A percentile compares a stretch with the other conserved stretches of the same genome.
phyloP scores from a whole-genome alignment of 2,888 invertebrate genomes.

The Lacanobia wlatinum region DNA sequence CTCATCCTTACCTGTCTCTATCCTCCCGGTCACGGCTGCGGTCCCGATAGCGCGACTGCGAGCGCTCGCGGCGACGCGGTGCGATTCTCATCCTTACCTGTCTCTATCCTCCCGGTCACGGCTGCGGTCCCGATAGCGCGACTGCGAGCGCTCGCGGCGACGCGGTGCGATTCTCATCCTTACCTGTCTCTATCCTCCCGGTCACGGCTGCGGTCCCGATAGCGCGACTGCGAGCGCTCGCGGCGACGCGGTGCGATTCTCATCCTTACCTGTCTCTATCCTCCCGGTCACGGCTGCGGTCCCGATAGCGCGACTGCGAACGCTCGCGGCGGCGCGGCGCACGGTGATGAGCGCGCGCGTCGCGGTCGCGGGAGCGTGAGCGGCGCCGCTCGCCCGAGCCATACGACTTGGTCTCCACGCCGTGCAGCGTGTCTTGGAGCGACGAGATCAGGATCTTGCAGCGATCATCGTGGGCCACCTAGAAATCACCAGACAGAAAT shows the following conservation, averaged over 20 bases:
- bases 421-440: slow-evolving; percentile 98
- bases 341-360: slow-evolving; percentile 81
- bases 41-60: no score
- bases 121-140: no score
- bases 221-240: slow-evolving; percentile 83
- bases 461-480: slow-evolving; percentile 98
- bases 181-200: neutral
- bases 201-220: slow-evolving; percentile 78
- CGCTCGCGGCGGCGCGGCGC: slow-evolving; percentile 85
- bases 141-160: no score
- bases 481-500: neutral
- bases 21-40: no score
- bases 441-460: slow-evolving; percentile 99
- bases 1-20: no score
- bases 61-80: no score
- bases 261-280: neutral
- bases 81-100: no score
- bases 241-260: slow-evolving; percentile 79
- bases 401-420: slow-evolving; percentile 99
- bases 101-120: no score
- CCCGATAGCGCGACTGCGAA: slow-evolving; percentile 84
- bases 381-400: slow-evolving; percentile 91
- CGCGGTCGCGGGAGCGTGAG: slow-evolving; percentile 85
- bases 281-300: slow-evolving; percentile 66
- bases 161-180: no score